Conservation (phyloP, 2,797 vertebrate genomes). For the Perodicticus potto region DNA sequence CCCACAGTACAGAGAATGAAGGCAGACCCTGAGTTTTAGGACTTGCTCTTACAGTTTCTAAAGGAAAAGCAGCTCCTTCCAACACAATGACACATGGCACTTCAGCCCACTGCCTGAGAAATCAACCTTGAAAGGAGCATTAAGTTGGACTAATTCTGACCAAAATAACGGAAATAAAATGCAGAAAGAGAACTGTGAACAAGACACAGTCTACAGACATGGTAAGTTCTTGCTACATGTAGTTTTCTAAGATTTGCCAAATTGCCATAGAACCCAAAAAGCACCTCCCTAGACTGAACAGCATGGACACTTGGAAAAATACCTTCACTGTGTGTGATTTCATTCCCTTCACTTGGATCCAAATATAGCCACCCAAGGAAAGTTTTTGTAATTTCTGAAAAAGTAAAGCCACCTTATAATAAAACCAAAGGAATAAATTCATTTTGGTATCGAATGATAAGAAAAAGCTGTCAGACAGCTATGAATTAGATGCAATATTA, state of each 20-base stretch:
- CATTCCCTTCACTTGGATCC: neutral
- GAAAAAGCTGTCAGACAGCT: neutral
- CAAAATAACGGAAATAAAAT: neutral
- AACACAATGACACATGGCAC: neutral
- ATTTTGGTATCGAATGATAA: neutral
- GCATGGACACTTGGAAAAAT: neutral
- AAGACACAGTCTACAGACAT: too few species aligned
- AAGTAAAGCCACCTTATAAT: neutral
- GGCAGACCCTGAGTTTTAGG: neutral
- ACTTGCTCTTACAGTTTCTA: neutral
- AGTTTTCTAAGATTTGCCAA: neutral
- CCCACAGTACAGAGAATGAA: neutral
- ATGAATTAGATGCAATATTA: neutral
- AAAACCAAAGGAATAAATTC: neutral
- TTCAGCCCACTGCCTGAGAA: neutral
- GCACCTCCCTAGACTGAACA: rapidly evolving
- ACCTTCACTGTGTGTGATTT: rapidly evolving
- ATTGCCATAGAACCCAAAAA: neutral
- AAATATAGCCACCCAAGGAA: neutral
- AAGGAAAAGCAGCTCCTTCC: neutral
- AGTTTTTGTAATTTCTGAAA: neutral
- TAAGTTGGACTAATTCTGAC: neutral
- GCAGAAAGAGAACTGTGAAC: neutral
- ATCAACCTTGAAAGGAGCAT: neutral
- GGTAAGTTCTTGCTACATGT: too few species aligned